These are phyloP conservation scores for Theocolax elegans DNA, from an alignment of 1,140 invertebrate species.

Conservation along the genomic window DNA sequence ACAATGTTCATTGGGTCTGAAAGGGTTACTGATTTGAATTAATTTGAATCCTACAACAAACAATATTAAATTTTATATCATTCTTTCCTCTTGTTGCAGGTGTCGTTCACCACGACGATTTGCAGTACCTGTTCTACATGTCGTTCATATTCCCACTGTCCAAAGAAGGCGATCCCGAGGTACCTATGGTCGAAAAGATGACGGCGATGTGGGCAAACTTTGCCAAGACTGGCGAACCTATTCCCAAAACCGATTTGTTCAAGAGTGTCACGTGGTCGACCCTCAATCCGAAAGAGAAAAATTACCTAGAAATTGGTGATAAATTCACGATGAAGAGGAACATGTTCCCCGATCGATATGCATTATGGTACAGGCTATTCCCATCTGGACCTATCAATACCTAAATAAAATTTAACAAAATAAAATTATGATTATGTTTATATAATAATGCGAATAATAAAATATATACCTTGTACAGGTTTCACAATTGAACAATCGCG, in stretches of 20 bases:
- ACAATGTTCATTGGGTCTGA: too few relatives aligned
- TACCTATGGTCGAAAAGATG: slow-evolving; percentile 48
- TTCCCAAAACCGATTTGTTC: slow-evolving; percentile 50
- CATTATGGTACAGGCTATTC: slow-evolving; percentile 70
- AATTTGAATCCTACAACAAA: too few relatives aligned
- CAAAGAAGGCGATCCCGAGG: slow-evolving; percentile 52
- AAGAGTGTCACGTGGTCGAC: slow-evolving; percentile 66
- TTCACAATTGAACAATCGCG: too few relatives aligned
- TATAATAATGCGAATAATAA: too few relatives aligned
- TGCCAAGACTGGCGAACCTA: slow-evolving; percentile 56
- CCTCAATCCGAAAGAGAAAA: slow-evolving; percentile 63
- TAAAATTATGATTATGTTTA: too few relatives aligned
- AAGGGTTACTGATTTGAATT: background rate
- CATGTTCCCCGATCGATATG: slow-evolving; percentile 67
- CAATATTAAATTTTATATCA: too few relatives aligned
- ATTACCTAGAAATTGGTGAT: slow-evolving; percentile 69
- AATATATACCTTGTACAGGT: too few relatives aligned
- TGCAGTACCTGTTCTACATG: slow-evolving; percentile 71
- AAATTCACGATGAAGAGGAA: slow-evolving; percentile 62
- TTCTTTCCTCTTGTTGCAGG: too few relatives aligned
- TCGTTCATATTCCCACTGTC: slow-evolving; percentile 54
- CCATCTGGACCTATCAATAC: too few relatives aligned
- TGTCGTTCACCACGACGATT: slow-evolving; percentile 72
- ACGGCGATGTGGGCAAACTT: slow-evolving; percentile 57
- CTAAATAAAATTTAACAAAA: too few relatives aligned